Conservation (phyloP, 2,113 vertebrate genomes). For the Choloepus hoffmanni region DNA sequence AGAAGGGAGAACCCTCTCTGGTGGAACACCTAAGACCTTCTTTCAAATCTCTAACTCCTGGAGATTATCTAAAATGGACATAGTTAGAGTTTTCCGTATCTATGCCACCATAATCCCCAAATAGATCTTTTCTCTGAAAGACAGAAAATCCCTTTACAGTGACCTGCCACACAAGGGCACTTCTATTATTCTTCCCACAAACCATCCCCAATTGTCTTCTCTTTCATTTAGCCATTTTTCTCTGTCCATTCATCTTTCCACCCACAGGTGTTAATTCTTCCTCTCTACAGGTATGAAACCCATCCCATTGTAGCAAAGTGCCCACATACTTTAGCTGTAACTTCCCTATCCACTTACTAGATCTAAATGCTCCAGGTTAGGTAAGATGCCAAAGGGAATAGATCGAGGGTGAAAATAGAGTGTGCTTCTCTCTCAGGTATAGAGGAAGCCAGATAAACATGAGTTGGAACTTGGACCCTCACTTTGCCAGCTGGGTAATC, state of each 20-base stretch:
- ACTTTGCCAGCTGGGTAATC: neutral
- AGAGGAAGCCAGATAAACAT: neutral
- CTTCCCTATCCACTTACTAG: neutral
- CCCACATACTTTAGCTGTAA: neutral
- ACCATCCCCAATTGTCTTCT: neutral
- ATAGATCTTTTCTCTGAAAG: neutral
- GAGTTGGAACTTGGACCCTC: neutral
- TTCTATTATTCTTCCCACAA: neutral
- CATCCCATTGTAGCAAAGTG: neutral
- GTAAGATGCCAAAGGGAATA: neutral
- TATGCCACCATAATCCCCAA: neutral
- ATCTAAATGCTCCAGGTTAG: neutral
- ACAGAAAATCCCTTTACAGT: neutral
- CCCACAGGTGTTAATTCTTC: neutral
- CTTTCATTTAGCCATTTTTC: neutral
- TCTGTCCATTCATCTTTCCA: neutral
- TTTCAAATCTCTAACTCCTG: neutral
- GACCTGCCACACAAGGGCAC: neutral
- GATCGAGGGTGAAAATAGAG: neutral
- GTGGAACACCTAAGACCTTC: neutral
- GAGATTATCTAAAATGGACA: neutral
- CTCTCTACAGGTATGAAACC: neutral
- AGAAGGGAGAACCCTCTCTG: neutral
- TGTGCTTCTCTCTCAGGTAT: neutral
- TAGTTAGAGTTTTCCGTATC: neutral